These are phyloP conservation scores for Lordiphosa stackelbergi DNA, from an alignment of 1,140 invertebrate genomes.

Conservation along the genomic window DNA sequence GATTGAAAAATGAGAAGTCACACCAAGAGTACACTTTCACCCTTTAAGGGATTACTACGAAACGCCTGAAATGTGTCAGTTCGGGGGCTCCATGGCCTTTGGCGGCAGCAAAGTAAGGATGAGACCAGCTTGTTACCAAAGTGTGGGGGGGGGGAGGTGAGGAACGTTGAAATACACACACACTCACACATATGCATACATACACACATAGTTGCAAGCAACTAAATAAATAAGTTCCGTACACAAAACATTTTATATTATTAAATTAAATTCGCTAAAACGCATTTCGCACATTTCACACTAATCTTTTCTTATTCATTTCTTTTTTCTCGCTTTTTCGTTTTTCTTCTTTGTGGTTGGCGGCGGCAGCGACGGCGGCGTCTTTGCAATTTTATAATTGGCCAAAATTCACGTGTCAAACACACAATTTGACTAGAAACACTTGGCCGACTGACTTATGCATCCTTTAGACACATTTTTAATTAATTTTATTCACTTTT, in stretches of 20 bases:
- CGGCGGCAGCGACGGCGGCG: conserved; percentile 55
- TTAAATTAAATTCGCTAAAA: conserved; percentile 36
- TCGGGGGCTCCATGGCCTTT: conserved; percentile 7
- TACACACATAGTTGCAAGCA: conserved; percentile 46
- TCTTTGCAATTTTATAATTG: conserved; percentile 66
- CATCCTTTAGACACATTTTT: conserved; percentile 46
- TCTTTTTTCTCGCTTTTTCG: conserved; percentile 34
- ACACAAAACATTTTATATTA: conserved; percentile 33
- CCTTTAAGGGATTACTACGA: conserved; percentile 60
- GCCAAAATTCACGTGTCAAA: conserved; percentile 61
- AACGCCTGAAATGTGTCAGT: conserved; percentile 64
- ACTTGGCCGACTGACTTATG: conserved; percentile 21
- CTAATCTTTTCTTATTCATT: conserved; percentile 43
- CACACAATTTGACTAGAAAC: conserved; percentile 50
- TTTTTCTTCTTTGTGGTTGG: conserved; percentile 54
- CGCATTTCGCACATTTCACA: conserved; percentile 30
- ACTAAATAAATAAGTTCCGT: conserved; percentile 36
- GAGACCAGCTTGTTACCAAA: no score
- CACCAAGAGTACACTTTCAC: conserved; percentile 53
- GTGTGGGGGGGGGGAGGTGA: no score
- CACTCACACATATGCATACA: conserved; percentile 21
- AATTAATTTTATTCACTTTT: conserved; percentile 55
- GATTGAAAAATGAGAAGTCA: conserved; percentile 14
- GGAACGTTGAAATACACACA: conserved; percentile 15
- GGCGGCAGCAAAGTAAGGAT: neutral